A percentile compares a stretch with the other conserved stretches of the same genome.
phyloP scores from a whole-genome alignment of 1,140 invertebrate species.

The Drosophila santomea region DNA sequence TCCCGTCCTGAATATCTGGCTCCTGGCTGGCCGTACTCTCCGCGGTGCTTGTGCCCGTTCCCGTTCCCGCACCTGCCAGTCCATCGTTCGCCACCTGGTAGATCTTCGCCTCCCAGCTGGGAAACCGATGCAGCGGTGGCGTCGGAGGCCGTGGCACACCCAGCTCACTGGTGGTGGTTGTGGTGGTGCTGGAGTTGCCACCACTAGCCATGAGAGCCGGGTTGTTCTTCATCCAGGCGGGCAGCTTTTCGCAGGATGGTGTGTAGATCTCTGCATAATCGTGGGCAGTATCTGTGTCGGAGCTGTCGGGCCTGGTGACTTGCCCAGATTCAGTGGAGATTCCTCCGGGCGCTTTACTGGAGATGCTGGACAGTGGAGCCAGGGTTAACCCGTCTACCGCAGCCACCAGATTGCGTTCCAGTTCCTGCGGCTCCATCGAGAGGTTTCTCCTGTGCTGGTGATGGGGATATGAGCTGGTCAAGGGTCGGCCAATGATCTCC shows the following conservation, averaged over 20 bases:
- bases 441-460: slow-evolving; percentile 85
- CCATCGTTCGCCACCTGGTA: slow-evolving; percentile 95
- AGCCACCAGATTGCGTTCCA: slow-evolving; percentile 86
- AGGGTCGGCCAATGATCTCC: slow-evolving; percentile 72
- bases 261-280: slow-evolving; percentile 97
- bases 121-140: slow-evolving; percentile 94
- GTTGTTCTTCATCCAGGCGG: slow-evolving; percentile 86
- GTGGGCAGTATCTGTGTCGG: slow-evolving; percentile 91
- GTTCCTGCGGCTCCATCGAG: slow-evolving; percentile 85
- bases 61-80: slow-evolving; percentile 84
- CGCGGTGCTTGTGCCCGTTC: slow-evolving; percentile 22
- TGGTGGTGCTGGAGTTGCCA: slow-evolving; percentile 86
- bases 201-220: slow-evolving; percentile 84
- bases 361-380: slow-evolving; percentile 85
- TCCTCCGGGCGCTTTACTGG: slow-evolving; percentile 85
- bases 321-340: slow-evolving; percentile 59
- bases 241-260: slow-evolving; percentile 91
- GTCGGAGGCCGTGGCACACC: slow-evolving; percentile 91
- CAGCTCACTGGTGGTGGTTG: slow-evolving; percentile 84
- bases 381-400: slow-evolving; percentile 86
- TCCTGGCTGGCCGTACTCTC: slow-evolving; percentile 50
- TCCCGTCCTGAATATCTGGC: slow-evolving; percentile 69
- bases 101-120: slow-evolving; percentile 97
- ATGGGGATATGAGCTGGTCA: slow-evolving; percentile 84
- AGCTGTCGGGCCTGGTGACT: slow-evolving; percentile 85